phyloP scores from a whole-genome alignment of 2,113 vertebrate genomes.

The Gasterosteus aculeatus region DNA sequence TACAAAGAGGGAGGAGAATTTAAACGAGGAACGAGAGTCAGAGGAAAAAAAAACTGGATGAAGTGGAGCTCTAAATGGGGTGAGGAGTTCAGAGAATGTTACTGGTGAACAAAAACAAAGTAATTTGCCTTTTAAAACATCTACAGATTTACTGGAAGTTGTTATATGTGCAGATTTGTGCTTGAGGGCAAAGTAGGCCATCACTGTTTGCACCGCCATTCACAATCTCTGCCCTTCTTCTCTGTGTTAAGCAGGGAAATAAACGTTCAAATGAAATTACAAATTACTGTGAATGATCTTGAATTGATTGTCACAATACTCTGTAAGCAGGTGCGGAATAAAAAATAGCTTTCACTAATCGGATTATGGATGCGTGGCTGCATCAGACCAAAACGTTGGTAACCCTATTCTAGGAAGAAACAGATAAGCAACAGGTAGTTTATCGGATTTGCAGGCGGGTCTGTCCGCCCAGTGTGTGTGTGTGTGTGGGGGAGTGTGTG shows the following conservation, averaged over 20 bases:
- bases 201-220: neutral
- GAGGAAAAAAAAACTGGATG: conserved; percentile 3
- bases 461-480: conserved; percentile 2
- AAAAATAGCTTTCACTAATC: neutral
- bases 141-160: neutral
- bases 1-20: conserved; percentile 55
- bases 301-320: neutral
- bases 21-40: conserved; percentile 46
- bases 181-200: neutral
- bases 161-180: neutral
- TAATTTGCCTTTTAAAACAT: conserved; percentile 10
- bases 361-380: neutral
- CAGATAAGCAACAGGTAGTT: conserved; percentile 2
- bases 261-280: neutral
- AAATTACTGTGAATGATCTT: neutral
- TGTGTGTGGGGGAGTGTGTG: conserved; percentile 52
- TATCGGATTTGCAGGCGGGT: conserved; percentile 1
- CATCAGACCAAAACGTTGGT: neutral
- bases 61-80: conserved; percentile 37
- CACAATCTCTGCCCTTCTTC: neutral
- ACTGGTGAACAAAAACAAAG: conserved; percentile 36
- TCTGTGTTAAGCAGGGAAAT: neutral
- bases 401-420: neutral
- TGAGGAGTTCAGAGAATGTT: conserved; percentile 36
- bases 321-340: no score